Percentiles rank a stretch among this genome's conserved stretches.
Evolutionary conservation across 2,113 vertebrate genomes (phyloP).

Genomic region (Peromyscus leucopus): DNA sequence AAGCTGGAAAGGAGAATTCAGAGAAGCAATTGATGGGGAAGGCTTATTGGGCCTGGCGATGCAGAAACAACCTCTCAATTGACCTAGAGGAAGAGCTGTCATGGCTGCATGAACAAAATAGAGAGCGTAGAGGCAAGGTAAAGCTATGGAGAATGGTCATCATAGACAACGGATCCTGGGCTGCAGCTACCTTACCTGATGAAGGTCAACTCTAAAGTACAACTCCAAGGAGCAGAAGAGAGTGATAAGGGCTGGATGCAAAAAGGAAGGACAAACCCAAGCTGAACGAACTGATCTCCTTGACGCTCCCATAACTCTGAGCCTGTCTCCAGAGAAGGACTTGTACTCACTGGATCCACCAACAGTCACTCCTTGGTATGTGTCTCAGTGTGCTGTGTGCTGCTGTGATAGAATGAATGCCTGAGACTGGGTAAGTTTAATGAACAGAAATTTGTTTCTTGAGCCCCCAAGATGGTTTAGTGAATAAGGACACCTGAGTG

Average conservation of each 20-base stretch:
- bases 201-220: rapidly evolving
- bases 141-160: not conserved
- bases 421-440: not conserved
- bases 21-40: not conserved
- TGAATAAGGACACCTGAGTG: not conserved
- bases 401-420: not conserved
- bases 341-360: rapidly evolving
- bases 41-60: not conserved
- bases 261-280: not conserved
- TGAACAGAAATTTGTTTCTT: not conserved
- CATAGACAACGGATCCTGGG: not conserved
- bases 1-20: not conserved
- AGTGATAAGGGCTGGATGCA: not conserved
- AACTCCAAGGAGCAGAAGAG: not conserved
- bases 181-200: rapidly evolving
- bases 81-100: not conserved
- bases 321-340: not conserved
- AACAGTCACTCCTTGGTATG: not conserved
- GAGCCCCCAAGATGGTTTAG: not conserved
- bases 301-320: not conserved
- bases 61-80: not conserved
- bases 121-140: not conserved
- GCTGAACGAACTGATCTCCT: rapidly evolving
- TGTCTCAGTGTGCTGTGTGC: too few relatives aligned
- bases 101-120: not conserved